phyloP scores from a whole-genome alignment of 2,797 vertebrate species.

The Lithobates pipiens region DNA sequence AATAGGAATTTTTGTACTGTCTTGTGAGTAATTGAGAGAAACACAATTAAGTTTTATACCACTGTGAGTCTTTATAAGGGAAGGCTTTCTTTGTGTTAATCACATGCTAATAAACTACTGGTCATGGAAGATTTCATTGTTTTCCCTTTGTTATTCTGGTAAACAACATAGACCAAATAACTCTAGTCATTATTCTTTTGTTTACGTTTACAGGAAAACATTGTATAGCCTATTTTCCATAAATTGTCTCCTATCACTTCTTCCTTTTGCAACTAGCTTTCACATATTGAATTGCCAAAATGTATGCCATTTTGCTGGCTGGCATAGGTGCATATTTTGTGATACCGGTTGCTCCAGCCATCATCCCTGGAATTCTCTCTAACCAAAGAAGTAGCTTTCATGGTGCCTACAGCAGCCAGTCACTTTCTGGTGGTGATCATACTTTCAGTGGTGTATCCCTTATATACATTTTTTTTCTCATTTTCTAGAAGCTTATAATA shows the following conservation, averaged over 20 bases:
- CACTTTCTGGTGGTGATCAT: too few species aligned
- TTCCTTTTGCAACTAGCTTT: background rate
- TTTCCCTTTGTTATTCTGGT: background rate
- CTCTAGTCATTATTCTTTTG: background rate
- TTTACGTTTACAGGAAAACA: background rate
- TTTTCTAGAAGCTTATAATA: too few species aligned
- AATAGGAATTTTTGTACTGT: slow-evolving; percentile 24
- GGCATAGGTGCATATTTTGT: too few species aligned
- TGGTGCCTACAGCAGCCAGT: too few species aligned
- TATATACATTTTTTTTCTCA: too few species aligned
- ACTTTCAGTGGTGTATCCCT: too few species aligned
- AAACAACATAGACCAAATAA: background rate
- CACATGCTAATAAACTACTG: background rate
- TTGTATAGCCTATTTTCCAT: background rate
- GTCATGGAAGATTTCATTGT: background rate
- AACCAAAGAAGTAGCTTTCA: too few species aligned
- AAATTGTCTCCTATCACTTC: background rate
- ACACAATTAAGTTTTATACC: background rate
- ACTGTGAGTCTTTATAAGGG: background rate
- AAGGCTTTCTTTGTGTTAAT: background rate
- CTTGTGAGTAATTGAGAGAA: background rate
- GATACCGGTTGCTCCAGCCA: too few species aligned
- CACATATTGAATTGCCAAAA: background rate
- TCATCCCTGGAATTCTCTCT: too few species aligned
- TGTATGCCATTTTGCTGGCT: background rate